Evolutionary conservation across 2,113 vertebrate species (phyloP).

Genomic region (Ceratotherium simum): DNA sequence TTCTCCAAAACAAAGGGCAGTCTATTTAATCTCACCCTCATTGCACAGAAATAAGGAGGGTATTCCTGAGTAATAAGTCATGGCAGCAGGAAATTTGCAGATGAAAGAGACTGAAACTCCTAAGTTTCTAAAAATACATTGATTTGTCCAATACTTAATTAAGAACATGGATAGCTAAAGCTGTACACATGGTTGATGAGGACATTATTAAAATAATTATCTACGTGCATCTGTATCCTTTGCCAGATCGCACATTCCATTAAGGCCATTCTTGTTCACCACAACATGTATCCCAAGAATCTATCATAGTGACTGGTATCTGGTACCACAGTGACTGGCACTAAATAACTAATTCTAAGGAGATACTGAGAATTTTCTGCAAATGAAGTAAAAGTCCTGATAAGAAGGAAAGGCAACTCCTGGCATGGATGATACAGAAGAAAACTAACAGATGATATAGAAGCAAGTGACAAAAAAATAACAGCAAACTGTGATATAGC

Average conservation of each 20-base stretch:
- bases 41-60: not conserved
- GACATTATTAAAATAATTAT: not conserved
- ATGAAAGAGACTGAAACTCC: not conserved
- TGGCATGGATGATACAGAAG: not conserved
- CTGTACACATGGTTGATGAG: not conserved
- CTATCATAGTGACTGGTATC: not conserved
- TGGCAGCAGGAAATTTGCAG: not conserved
- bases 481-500: not conserved
- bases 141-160: not conserved
- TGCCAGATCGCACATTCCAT: not conserved
- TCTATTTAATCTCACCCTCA: accelerated
- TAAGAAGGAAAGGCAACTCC: not conserved
- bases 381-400: not conserved
- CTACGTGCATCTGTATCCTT: not conserved
- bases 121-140: not conserved
- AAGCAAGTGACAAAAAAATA: not conserved
- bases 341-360: not conserved
- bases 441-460: not conserved
- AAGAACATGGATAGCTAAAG: not conserved
- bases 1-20: not conserved
- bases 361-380: not conserved
- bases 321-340: too few relatives aligned
- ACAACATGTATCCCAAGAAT: not conserved
- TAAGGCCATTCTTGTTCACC: not conserved
- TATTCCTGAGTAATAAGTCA: too few relatives aligned